A percentile compares a stretch with the other conserved stretches of the same genome.
These are phyloP conservation scores for Apomyelois bistriatella DNA, from an alignment of 2,888 invertebrate species.

Conservation along the genomic window DNA sequence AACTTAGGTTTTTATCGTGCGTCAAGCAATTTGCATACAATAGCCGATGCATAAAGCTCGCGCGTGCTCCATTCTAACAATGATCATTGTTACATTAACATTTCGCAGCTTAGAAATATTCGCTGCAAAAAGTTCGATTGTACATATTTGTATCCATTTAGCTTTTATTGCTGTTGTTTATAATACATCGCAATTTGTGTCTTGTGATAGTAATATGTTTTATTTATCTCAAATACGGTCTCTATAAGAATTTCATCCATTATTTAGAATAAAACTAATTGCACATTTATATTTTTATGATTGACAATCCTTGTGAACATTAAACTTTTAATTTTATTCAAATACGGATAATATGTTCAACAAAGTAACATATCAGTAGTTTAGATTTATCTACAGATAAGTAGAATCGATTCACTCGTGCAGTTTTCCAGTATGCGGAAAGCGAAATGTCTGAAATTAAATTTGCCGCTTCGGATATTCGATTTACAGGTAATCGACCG, in stretches of 20 bases:
- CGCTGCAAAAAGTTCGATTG: conserved; percentile 10
- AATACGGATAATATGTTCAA: neutral
- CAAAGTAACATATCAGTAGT: neutral
- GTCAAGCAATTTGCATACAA: conserved; percentile 65
- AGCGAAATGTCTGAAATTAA: conserved; percentile 40
- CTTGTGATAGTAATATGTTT: neutral
- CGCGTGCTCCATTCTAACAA: conserved; percentile 68
- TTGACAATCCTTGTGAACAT: too few species aligned
- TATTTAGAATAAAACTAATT: too few species aligned
- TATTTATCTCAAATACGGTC: neutral
- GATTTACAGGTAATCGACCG: conserved; percentile 38
- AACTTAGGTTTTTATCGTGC: conserved; percentile 36
- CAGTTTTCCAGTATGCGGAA: conserved; percentile 36
- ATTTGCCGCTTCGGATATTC: conserved; percentile 30
- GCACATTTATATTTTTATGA: too few species aligned
- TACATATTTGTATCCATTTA: conserved; percentile 2
- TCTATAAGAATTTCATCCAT: too few species aligned
- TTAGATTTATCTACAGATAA: conserved; percentile 2
- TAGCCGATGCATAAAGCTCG: conserved; percentile 52
- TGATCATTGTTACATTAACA: conserved; percentile 58
- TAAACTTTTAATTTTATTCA: too few species aligned
- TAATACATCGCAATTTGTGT: neutral
- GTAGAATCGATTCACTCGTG: conserved; percentile 28
- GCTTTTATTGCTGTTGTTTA: neutral
- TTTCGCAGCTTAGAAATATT: conserved; percentile 17